Evolutionary conservation across 2,113 vertebrate species (phyloP).

Genomic region (Strigops habroptila): DNA sequence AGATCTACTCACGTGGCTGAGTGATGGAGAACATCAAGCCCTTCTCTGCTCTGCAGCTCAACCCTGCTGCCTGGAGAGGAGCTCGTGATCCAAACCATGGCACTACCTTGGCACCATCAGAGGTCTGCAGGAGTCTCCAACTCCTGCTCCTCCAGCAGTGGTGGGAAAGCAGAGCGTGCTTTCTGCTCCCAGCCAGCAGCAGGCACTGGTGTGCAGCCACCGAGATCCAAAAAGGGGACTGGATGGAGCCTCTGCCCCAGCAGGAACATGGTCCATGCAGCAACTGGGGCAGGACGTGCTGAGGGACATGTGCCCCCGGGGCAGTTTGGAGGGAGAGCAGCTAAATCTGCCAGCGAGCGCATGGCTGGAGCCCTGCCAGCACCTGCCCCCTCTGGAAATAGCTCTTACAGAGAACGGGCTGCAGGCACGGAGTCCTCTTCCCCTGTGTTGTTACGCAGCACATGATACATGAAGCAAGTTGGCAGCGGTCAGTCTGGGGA

Average conservation of each 20-base stretch:
- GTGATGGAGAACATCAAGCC: background rate
- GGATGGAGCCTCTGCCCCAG: background rate
- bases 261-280: background rate
- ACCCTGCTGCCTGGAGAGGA: background rate
- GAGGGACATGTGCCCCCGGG: background rate
- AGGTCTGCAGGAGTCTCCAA: background rate
- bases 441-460: background rate
- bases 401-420: background rate
- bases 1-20: rapidly evolving
- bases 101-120: background rate
- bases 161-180: background rate
- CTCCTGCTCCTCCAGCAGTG: background rate
- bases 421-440: background rate
- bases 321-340: background rate
- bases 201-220: background rate
- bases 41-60: background rate
- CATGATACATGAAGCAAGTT: background rate
- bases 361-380: conserved; percentile 27
- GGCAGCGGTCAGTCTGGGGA: conserved; percentile 1
- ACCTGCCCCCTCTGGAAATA: conserved; percentile 57
- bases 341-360: background rate
- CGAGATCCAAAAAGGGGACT: background rate
- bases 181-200: background rate
- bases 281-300: background rate
- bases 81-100: background rate